phyloP scores from a whole-genome alignment of 2,888 invertebrate species.

The Rhingia campestris region DNA sequence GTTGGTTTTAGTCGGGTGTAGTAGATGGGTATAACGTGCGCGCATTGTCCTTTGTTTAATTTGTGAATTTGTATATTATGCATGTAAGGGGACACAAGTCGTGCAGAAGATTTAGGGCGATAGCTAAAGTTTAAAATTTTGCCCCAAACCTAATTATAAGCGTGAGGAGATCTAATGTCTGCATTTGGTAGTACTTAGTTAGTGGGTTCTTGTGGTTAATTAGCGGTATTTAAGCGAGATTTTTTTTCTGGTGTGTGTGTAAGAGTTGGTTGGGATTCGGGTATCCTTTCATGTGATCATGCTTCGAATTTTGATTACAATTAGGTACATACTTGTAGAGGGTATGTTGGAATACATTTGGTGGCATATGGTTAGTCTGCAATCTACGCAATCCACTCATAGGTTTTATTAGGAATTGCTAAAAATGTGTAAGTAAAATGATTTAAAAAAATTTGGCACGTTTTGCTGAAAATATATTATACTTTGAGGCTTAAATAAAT shows the following conservation, averaged over 20 bases:
- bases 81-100: slow-evolving; percentile 38
- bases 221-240: not conserved
- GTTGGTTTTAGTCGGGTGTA: not conserved
- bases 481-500: no score
- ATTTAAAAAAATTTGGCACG: no score
- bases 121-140: slow-evolving; percentile 73
- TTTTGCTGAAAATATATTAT: no score
- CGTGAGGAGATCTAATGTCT: not conserved
- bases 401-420: no score
- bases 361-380: no score
- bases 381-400: no score
- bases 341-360: no score
- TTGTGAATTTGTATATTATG: slow-evolving; percentile 34
- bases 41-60: slow-evolving; percentile 63
- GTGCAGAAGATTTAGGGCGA: slow-evolving; percentile 62
- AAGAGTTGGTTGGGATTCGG: not conserved
- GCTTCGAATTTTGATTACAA: no score
- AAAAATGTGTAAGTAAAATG: no score
- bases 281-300: no score
- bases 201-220: slow-evolving; percentile 9
- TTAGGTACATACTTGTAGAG: no score
- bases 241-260: not conserved
- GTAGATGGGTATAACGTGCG: slow-evolving; percentile 20
- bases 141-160: slow-evolving; percentile 31
- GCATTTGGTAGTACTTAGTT: not conserved